Base-by-base conservation (phyloP, 2,888 invertebrate species). In the Sericinus montela region DNA sequence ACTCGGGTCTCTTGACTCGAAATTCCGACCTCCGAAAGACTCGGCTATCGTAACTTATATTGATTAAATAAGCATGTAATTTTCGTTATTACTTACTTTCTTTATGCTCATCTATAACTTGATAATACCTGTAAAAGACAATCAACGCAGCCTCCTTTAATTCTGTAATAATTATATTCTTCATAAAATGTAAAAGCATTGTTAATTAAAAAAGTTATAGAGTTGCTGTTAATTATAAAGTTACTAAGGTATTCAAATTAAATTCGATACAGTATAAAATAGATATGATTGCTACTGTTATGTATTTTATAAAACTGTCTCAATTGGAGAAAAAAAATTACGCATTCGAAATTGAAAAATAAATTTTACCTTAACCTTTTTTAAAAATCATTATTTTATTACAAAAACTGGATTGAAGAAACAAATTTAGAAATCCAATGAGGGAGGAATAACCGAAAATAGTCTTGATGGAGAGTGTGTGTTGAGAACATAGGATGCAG, bases 181-280 rank as follows among this genome's bases (percentile, higher is more conserved):
- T 25, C 7, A 25, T 25, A 25, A 25, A 25, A 25, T 25, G 4
- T 25, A 8, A 25, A 25, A 5, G 8, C 25, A 25, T 25, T 25
- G 25, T 25, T 29, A 29, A 38, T 45, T 38, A 45, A 38, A 45
- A 45, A 29, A 10, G n/a, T 45, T 5, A 45, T 36, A 34, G 35
- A 34, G 35, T 19, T 35, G 10, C 28, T 28, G 13, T 35, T 42
- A 35, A 42, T 42, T 48, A 42, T 8, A 29, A 36, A 36, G n/a
- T n/a, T n/a, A n/a, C n/a, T n/a, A n/a, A 19, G 38, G 29, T 42
- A 7, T 32, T 11, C 8, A 3, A 41, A 36, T 7, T 29, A 48
- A 48, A 48, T 37, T 32, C 38, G 19, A 37, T 37, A 29, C 23
- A 30, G n/a, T 36, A 16, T 29, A 36, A 41, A 6, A 14, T 38